A percentile compares a stretch with the other conserved stretches of the same genome.
Conservation (phyloP, 2,797 vertebrate species). For the Odontamblyopus lacepedii region DNA sequence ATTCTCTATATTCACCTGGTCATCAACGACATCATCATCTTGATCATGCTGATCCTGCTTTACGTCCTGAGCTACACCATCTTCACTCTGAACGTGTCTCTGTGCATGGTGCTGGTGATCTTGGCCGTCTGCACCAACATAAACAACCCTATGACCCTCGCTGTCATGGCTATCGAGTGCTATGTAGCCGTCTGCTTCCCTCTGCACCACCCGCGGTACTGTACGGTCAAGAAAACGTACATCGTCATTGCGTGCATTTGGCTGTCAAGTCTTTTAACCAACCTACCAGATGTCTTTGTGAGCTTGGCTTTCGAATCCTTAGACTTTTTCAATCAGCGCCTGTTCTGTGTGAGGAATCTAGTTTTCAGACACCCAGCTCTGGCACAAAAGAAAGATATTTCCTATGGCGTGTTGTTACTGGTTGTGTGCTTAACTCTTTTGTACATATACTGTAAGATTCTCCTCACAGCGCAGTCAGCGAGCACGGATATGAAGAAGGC, state of each 20-base stretch:
- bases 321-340: conserved; percentile 31
- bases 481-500: conserved; percentile 44
- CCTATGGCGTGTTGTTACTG: conserved; percentile 43
- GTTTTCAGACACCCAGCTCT: conserved; percentile 46
- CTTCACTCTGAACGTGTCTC: neutral
- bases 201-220: conserved; percentile 58
- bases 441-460: conserved; percentile 62
- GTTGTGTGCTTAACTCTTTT: conserved; percentile 59
- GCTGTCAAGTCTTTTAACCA: conserved; percentile 40
- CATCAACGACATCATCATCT: conserved; percentile 67
- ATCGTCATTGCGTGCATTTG: conserved; percentile 59
- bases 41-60: conserved; percentile 36
- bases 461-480: conserved; percentile 46
- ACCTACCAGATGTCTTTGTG: conserved; percentile 56
- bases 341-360: conserved; percentile 34
- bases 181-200: conserved; percentile 68
- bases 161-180: conserved; percentile 69
- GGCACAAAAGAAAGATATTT: conserved; percentile 37
- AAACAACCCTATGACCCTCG: conserved; percentile 68
- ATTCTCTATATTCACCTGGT: conserved; percentile 55
- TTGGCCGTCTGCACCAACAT: conserved; percentile 37
- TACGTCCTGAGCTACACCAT: conserved; percentile 35
- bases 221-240: conserved; percentile 60
- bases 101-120: conserved; percentile 50
- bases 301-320: conserved; percentile 36